phyloP scores from a whole-genome alignment of 2,888 invertebrate species.

The Drosophila pseudotalamancana region DNA sequence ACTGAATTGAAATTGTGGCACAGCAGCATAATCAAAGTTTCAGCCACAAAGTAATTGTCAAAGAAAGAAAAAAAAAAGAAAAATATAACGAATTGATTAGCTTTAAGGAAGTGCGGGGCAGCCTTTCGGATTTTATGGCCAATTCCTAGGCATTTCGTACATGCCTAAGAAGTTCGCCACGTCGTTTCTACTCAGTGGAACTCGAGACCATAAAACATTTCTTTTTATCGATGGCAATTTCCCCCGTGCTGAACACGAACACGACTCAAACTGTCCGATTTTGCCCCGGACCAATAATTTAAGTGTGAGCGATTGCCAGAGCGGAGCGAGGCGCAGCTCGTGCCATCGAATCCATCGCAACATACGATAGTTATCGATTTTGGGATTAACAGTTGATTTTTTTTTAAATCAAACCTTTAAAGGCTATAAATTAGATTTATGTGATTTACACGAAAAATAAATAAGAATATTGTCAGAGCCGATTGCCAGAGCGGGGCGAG shows the following conservation, averaged over 20 bases:
- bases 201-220: constrained; percentile 43
- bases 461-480: too few species aligned
- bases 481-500: too few species aligned
- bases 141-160: constrained; percentile 50
- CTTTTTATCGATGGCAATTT: constrained; percentile 64
- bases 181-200: constrained; percentile 23
- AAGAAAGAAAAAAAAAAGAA: too few species aligned
- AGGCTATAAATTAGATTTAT: too few species aligned
- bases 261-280: constrained; percentile 20
- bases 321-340: neutral
- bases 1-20: constrained; percentile 20
- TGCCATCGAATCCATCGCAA: neutral
- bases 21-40: constrained; percentile 1
- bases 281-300: constrained; percentile 41
- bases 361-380: neutral
- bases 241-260: constrained; percentile 47
- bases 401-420: too few species aligned
- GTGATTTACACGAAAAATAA: too few species aligned
- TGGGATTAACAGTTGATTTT: neutral
- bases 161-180: constrained; percentile 24
- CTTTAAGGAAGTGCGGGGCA: constrained; percentile 16
- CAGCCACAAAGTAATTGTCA: constrained; percentile 3
- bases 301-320: constrained; percentile 12
- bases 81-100: constrained; percentile 43
- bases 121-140: constrained; percentile 35